Evolutionary conservation across 2,113 vertebrate genomes (phyloP).

Genomic region (Rhegmatorhina hoffmannsi): DNA sequence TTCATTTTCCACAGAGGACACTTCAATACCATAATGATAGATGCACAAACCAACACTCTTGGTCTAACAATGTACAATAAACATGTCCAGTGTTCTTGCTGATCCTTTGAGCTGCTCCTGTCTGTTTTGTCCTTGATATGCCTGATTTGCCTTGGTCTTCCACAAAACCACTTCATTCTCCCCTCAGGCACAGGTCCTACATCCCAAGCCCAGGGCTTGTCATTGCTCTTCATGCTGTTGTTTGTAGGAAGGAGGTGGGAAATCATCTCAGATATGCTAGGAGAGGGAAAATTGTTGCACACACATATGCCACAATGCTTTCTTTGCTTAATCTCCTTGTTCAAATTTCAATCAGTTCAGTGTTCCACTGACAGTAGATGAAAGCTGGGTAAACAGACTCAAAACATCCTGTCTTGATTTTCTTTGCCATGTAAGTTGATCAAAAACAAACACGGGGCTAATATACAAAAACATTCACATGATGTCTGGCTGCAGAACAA

Average conservation of each 20-base stretch:
- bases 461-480: not conserved
- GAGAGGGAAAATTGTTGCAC: not conserved
- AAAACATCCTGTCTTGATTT: constrained; percentile 25
- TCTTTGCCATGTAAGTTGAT: constrained; percentile 13
- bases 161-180: not conserved
- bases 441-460: constrained; percentile 11
- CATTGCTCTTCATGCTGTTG: rapidly evolving
- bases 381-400: constrained; percentile 21
- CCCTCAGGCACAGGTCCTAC: not conserved
- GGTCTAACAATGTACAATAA: not conserved
- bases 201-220: not conserved
- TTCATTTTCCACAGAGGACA: not conserved
- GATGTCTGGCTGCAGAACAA: not conserved
- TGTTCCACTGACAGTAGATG: not conserved
- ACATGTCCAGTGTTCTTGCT: not conserved
- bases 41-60: not conserved
- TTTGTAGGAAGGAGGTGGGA: not conserved
- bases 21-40: not conserved
- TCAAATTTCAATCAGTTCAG: not conserved
- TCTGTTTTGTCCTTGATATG: not conserved
- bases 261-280: not conserved
- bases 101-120: not conserved
- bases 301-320: not conserved
- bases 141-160: not conserved
- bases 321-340: not conserved